These are phyloP conservation scores for Bagarius yarrelli DNA, from an alignment of 2,113 vertebrate species.

Conservation along the genomic window DNA sequence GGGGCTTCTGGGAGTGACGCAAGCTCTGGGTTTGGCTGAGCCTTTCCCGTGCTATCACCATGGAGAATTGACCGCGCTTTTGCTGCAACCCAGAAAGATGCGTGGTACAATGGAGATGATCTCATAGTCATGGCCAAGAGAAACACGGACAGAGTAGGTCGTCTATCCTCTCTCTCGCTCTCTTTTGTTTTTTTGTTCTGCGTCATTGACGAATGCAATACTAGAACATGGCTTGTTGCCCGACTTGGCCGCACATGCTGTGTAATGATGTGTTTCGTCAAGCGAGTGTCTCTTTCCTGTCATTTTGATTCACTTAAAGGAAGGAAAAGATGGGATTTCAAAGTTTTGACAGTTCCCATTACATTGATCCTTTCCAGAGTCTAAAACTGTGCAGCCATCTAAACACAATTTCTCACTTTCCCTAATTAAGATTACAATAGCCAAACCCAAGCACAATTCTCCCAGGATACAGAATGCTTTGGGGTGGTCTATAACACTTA, in stretches of 20 bases:
- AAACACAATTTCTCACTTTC: conserved; percentile 23
- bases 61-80: conserved; percentile 64
- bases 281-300: conserved; percentile 19
- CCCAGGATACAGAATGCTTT: neutral
- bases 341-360: conserved; percentile 26
- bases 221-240: neutral
- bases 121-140: conserved; percentile 76
- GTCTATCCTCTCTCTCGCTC: neutral
- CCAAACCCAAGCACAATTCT: conserved; percentile 1
- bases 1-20: conserved; percentile 47
- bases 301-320: conserved; percentile 24
- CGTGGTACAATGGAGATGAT: conserved; percentile 66
- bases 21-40: conserved; percentile 56
- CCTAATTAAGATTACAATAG: conserved; percentile 24
- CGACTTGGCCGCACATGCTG: neutral
- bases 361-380: conserved; percentile 27
- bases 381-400: conserved; percentile 8
- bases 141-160: conserved; percentile 75
- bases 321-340: conserved; percentile 40
- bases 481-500: neutral
- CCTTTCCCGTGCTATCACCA: conserved; percentile 66
- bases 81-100: conserved; percentile 62
- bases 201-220: conserved; percentile 20
- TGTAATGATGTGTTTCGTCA: conserved; percentile 30
- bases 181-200: neutral